These are phyloP conservation scores for Phenganax subtilis DNA, from an alignment of 92 coral and sea anemone species.

Conservation along the genomic window DNA sequence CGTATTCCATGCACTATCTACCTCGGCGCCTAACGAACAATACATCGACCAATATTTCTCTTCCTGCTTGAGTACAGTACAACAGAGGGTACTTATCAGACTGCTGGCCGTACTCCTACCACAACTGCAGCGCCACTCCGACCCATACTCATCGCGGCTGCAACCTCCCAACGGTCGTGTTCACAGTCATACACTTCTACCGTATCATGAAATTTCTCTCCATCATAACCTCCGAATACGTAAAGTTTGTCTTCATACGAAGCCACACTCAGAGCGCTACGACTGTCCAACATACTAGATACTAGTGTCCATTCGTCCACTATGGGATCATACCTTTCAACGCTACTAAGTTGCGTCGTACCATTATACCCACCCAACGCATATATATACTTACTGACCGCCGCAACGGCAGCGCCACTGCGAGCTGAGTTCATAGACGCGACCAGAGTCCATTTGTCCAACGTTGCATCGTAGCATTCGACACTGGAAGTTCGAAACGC, in stretches of 20 bases:
- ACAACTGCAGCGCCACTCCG: constrained; percentile 82
- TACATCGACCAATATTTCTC: no score
- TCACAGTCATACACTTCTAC: constrained; percentile 65
- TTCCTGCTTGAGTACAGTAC: background rate
- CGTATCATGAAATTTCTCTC: constrained; percentile 63
- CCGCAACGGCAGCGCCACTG: constrained; percentile 69
- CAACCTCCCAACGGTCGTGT: constrained; percentile 60
- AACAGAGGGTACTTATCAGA: background rate
- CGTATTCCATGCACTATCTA: background rate
- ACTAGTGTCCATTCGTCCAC: constrained; percentile 62
- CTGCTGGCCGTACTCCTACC: constrained; percentile 68
- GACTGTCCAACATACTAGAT: constrained; percentile 49
- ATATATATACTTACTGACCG: constrained; percentile 48
- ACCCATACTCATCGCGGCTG: constrained; percentile 52
- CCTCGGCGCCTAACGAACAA: no score
- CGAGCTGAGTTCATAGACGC: constrained; percentile 63
- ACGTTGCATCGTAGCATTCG: constrained; percentile 59
- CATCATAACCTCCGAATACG: constrained; percentile 76
- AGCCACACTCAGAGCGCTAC: constrained; percentile 72
- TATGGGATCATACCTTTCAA: constrained; percentile 60
- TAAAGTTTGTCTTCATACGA: constrained; percentile 55
- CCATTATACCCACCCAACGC: constrained; percentile 72
- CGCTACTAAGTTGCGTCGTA: constrained; percentile 59
- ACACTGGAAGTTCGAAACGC: constrained; percentile 44
- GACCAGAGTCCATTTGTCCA: constrained; percentile 56